Percentiles rank a stretch among this genome's conserved stretches.
phyloP scores from a whole-genome alignment of 2,888 invertebrate species.

The Perizoma affinitatum region DNA sequence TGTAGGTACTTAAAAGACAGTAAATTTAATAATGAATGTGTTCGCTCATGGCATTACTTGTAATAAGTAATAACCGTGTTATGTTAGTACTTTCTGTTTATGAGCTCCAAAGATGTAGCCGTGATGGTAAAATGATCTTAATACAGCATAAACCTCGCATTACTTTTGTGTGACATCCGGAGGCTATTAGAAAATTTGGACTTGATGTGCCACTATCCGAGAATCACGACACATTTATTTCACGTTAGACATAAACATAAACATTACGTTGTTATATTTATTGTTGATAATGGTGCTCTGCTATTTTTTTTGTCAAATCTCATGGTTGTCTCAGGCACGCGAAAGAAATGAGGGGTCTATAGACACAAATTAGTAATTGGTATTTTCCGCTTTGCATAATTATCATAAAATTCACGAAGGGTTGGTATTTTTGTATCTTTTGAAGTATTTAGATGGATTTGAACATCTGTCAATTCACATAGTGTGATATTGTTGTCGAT shows the following conservation, averaged over 20 bases:
- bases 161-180: slow-evolving; percentile 54
- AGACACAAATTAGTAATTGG: too few relatives aligned
- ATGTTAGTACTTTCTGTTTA: slow-evolving; percentile 62
- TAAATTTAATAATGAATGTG: slow-evolving; percentile 10
- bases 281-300: neutral
- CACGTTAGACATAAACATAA: neutral
- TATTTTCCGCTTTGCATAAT: neutral
- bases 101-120: slow-evolving; percentile 68
- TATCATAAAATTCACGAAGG: too few relatives aligned
- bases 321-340: too few relatives aligned
- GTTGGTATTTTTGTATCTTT: neutral
- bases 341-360: too few relatives aligned
- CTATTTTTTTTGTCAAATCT: too few relatives aligned
- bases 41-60: slow-evolving; percentile 20
- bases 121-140: slow-evolving; percentile 78
- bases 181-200: slow-evolving; percentile 50
- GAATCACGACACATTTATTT: slow-evolving; percentile 21
- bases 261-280: neutral
- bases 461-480: slow-evolving; percentile 54
- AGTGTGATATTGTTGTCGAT: slow-evolving; percentile 15
- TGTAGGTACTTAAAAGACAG: slow-evolving; percentile 4
- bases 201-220: slow-evolving; percentile 52
- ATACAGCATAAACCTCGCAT: slow-evolving; percentile 65
- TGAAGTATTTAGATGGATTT: slow-evolving; percentile 31
- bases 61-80: slow-evolving; percentile 43